These are phyloP conservation scores for Siniperca scherzeri DNA, from an alignment of 2,797 vertebrate genomes.

Conservation along the genomic window DNA sequence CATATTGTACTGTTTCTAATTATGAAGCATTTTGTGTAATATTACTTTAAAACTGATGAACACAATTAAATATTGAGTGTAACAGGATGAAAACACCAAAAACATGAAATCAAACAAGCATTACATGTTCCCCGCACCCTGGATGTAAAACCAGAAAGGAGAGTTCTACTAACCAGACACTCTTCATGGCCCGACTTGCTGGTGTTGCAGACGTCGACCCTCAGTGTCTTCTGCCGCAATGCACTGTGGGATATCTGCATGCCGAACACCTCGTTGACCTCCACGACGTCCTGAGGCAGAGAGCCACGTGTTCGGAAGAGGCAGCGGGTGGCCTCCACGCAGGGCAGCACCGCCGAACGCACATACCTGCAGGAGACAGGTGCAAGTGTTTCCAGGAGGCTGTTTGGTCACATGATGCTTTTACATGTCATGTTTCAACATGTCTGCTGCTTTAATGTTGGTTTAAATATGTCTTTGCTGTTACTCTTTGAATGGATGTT, in stretches of 20 bases:
- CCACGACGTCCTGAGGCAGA: conserved; percentile 81
- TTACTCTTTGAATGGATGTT: neutral
- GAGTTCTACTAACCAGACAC: conserved; percentile 88
- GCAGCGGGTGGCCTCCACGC: conserved; percentile 90
- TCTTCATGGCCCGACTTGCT: conserved; percentile 89
- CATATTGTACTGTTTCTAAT: neutral
- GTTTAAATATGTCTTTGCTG: neutral
- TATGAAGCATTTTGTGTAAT: neutral
- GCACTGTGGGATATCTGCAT: conserved; percentile 90
- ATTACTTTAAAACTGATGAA: neutral
- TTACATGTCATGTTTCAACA: neutral
- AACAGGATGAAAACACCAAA: neutral
- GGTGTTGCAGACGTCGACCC: conserved; percentile 91
- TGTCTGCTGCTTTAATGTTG: neutral
- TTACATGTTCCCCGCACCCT: neutral
- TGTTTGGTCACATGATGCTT: neutral
- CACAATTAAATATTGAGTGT: neutral
- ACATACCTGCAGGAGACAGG: conserved; percentile 84
- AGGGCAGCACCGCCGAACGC: conserved; percentile 92
- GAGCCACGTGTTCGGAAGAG: conserved; percentile 90
- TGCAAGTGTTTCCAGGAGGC: neutral
- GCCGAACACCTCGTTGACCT: conserved; percentile 92
- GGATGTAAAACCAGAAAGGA: neutral
- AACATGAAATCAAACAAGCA: too few species aligned
- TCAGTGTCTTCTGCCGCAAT: conserved; percentile 94